phyloP scores from a whole-genome alignment of 2,888 invertebrate species.

The Apodemia mormo region DNA sequence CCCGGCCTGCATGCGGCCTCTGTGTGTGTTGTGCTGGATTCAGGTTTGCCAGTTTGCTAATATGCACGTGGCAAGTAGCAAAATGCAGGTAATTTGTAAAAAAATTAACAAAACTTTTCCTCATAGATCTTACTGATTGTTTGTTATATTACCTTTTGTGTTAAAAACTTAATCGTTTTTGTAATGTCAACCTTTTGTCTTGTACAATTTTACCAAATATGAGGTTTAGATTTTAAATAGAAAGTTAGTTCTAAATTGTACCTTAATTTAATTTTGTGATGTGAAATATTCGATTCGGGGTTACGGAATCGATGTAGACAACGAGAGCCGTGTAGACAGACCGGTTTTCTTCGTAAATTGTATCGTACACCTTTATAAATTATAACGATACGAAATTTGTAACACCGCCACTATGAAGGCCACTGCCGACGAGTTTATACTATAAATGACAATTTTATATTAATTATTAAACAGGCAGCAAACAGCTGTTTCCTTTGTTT shows the following conservation, averaged over 20 bases:
- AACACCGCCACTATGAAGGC: slow-evolving; percentile 58
- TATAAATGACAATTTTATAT: slow-evolving; percentile 17
- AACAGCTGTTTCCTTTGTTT: slow-evolving; percentile 45
- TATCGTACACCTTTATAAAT: slow-evolving; percentile 46
- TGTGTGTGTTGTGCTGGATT: slow-evolving; percentile 46
- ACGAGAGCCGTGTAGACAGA: slow-evolving; percentile 55
- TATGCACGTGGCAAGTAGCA: slow-evolving; percentile 41
- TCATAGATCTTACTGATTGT: background rate
- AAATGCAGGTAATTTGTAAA: slow-evolving; percentile 38
- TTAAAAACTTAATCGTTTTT: background rate
- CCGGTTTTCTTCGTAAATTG: slow-evolving; percentile 73
- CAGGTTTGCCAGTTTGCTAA: slow-evolving; percentile 28
- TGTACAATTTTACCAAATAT: background rate
- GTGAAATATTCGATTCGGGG: slow-evolving; percentile 66
- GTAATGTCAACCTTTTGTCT: background rate
- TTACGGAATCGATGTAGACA: slow-evolving; percentile 65
- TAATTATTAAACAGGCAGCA: slow-evolving; percentile 20
- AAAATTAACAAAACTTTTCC: slow-evolving; percentile 1
- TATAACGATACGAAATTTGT: slow-evolving; percentile 39
- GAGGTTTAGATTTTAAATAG: slow-evolving; percentile 25
- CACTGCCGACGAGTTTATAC: slow-evolving; percentile 36
- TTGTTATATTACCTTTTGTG: background rate
- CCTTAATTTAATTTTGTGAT: slow-evolving; percentile 48
- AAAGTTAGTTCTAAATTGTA: slow-evolving; percentile 39
- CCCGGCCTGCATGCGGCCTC: slow-evolving; percentile 80